phyloP scores from a whole-genome alignment of 2,888 invertebrate genomes.

The Incurvaria masculella region DNA sequence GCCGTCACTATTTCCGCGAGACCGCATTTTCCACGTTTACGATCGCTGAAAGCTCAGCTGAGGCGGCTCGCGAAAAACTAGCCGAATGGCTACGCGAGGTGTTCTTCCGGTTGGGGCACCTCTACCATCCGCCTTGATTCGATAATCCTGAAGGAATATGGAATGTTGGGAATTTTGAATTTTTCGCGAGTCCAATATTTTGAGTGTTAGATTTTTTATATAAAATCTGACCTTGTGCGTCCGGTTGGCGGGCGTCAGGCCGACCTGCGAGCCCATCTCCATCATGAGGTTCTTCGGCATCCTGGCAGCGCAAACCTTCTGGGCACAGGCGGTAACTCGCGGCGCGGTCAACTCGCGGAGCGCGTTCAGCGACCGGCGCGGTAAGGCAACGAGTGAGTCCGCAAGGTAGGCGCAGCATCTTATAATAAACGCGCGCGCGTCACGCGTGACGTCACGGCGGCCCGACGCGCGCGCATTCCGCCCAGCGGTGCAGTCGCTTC shows the following conservation, averaged over 20 bases:
- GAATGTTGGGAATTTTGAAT: no score
- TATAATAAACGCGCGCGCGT: neutral
- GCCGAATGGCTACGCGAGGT: no score
- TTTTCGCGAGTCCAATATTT: neutral
- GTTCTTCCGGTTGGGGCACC: no score
- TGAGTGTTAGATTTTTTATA: neutral
- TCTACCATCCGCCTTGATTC: no score
- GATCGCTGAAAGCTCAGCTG: no score
- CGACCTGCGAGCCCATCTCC: conserved; percentile 52
- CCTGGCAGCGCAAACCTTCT: conserved; percentile 18
- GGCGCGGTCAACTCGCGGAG: neutral
- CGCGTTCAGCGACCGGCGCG: neutral
- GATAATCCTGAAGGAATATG: no score
- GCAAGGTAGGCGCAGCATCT: neutral
- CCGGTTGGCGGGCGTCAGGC: conserved; percentile 39
- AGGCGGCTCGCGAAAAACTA: no score
- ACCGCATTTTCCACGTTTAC: no score
- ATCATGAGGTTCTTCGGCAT: conserved; percentile 50
- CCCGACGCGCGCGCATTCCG: neutral
- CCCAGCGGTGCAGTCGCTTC: no score
- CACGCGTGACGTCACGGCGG: neutral
- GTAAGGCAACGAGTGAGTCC: neutral
- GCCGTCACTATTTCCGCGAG: no score
- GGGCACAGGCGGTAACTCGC: neutral
- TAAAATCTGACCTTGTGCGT: conserved; percentile 34